Conservation (phyloP, 2,113 vertebrate genomes). For the Leptodactylus fuscus region DNA sequence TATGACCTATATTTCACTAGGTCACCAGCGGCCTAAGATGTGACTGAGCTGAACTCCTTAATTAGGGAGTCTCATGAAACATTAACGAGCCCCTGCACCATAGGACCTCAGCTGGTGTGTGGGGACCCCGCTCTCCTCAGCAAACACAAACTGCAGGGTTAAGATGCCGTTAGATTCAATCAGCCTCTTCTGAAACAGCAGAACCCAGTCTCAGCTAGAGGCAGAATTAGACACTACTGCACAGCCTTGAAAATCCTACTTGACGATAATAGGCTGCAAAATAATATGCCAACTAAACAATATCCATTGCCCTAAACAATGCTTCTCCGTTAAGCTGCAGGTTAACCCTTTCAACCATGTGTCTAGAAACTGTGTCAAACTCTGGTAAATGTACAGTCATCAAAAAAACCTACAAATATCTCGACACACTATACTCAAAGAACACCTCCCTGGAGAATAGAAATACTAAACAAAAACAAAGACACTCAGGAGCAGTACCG, state of each 20-base stretch:
- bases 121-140: not conserved
- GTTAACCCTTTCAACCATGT: not conserved
- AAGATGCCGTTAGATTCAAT: slow-evolving; percentile 14
- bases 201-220: slow-evolving; percentile 15
- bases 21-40: slow-evolving; percentile 5
- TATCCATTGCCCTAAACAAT: slow-evolving; percentile 13
- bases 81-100: slow-evolving; percentile 38
- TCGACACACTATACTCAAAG: too few species aligned
- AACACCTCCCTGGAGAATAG: too few species aligned
- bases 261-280: slow-evolving; percentile 36
- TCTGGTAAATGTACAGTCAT: too few species aligned
- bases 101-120: slow-evolving; percentile 34
- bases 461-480: too few species aligned
- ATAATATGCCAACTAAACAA: slow-evolving; percentile 21
- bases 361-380: not conserved
- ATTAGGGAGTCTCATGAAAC: slow-evolving; percentile 53
- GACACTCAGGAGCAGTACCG: too few species aligned
- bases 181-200: slow-evolving; percentile 30
- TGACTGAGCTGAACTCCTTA: slow-evolving; percentile 35
- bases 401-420: too few species aligned
- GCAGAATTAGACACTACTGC: slow-evolving; percentile 28
- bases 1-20: slow-evolving; percentile 51
- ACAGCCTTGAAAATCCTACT: not conserved
- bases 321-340: not conserved
- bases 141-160: slow-evolving; percentile 22